Conservation (phyloP, 2,797 vertebrate genomes). For the Crypturellus tataupa region DNA sequence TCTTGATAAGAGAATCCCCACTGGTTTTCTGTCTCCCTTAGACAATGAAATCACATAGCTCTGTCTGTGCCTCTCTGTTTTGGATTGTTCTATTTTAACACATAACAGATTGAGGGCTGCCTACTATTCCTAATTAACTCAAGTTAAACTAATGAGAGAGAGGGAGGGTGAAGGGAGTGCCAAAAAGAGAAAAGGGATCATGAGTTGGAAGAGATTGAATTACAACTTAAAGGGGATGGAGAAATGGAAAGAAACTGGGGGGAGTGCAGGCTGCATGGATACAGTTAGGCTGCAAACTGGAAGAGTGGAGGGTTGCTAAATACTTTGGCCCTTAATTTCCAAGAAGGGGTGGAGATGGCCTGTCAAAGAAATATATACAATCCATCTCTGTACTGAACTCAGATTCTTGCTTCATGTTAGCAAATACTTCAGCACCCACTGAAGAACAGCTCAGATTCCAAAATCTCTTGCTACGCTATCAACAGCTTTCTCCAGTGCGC, state of each 20-base stretch:
- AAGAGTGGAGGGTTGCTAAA: not conserved
- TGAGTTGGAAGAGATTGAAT: constrained; percentile 61
- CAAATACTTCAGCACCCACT: constrained; percentile 21
- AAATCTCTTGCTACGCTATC: not conserved
- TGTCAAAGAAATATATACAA: not conserved
- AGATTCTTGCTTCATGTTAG: not conserved
- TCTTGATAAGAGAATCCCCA: constrained; percentile 87
- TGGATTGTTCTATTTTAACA: constrained; percentile 78
- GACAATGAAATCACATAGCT: constrained; percentile 87
- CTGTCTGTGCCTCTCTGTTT: constrained; percentile 84
- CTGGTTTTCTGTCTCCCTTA: constrained; percentile 86
- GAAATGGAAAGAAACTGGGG: constrained; percentile 16
- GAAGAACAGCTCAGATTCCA: constrained; percentile 13
- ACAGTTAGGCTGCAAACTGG: not conserved
- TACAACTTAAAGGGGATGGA: constrained; percentile 45
- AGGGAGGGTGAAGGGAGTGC: constrained; percentile 8
- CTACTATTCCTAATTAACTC: constrained; percentile 86
- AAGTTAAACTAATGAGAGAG: constrained; percentile 84
- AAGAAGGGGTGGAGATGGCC: not conserved
- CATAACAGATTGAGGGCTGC: constrained; percentile 78
- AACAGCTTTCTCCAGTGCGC: not conserved
- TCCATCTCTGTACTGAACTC: not conserved
- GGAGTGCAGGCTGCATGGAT: not conserved
- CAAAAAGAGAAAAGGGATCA: constrained; percentile 53
- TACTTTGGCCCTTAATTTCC: not conserved